Evolutionary conservation across 2,797 vertebrate species (phyloP).

Genomic region (Mus caroli): DNA sequence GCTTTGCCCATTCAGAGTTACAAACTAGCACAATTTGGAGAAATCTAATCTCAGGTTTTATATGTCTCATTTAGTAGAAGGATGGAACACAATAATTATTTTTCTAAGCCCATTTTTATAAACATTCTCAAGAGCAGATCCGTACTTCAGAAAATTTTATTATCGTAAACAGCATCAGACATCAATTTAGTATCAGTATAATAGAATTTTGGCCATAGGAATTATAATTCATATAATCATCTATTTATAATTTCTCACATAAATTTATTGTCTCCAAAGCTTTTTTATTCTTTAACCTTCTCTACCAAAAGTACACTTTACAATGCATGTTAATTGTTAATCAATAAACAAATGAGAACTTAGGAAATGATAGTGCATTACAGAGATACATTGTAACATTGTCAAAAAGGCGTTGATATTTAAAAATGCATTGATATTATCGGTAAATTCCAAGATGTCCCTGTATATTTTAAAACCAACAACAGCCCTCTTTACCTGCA

Average conservation of each 20-base stretch:
- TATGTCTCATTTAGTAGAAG: not conserved
- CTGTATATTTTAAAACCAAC: not conserved
- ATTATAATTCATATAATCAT: not conserved
- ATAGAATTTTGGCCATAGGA: not conserved
- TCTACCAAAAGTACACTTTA: not conserved
- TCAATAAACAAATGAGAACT: not conserved
- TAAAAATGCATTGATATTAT: not conserved
- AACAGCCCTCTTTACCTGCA: not conserved
- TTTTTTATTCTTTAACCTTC: not conserved
- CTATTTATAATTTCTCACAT: not conserved
- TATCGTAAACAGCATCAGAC: not conserved
- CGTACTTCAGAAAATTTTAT: not conserved
- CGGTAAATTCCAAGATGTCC: not conserved
- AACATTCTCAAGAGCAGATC: not conserved
- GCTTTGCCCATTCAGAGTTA: not conserved
- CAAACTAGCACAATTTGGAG: not conserved
- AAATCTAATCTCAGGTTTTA: constrained; percentile 27
- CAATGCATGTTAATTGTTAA: not conserved
- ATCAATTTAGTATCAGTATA: not conserved
- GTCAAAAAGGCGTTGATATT: not conserved
- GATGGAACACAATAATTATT: not conserved
- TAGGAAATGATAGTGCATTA: not conserved
- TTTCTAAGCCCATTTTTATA: not conserved
- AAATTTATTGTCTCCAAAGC: not conserved
- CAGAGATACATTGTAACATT: not conserved